These are phyloP conservation scores for Athalia circularis DNA, from an alignment of 2,888 invertebrate genomes.

Conservation along the genomic window DNA sequence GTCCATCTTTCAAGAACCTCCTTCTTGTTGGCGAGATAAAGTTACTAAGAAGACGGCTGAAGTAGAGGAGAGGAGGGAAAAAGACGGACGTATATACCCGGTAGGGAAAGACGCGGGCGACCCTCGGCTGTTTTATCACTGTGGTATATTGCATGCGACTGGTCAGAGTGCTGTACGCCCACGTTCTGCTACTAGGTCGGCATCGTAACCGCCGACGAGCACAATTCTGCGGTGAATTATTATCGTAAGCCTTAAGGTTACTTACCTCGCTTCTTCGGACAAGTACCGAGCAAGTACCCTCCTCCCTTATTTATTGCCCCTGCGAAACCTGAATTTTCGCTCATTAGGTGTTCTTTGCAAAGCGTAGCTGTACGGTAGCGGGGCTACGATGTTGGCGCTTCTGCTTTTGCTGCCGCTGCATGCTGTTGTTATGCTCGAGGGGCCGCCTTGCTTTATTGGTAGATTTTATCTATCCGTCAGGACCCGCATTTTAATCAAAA, in stretches of 20 bases:
- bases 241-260: constrained; percentile 43
- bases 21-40: constrained; percentile 35
- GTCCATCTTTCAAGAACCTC: constrained; percentile 13
- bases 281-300: constrained; percentile 42
- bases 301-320: constrained; percentile 43
- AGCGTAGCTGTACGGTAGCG: constrained; percentile 26
- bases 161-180: constrained; percentile 39
- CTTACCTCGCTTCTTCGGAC: constrained; percentile 28
- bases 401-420: neutral
- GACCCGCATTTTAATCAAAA: constrained; percentile 38
- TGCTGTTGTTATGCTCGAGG: neutral
- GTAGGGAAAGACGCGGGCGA: constrained; percentile 22
- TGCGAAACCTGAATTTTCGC: constrained; percentile 43
- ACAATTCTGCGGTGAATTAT: constrained; percentile 45
- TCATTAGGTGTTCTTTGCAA: constrained; percentile 36
- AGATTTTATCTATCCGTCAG: constrained; percentile 35
- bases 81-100: constrained; percentile 10
- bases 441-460: neutral
- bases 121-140: constrained; percentile 40
- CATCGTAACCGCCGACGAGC: constrained; percentile 39
- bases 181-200: constrained; percentile 44
- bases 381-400: too few relatives aligned
- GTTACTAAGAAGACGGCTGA: constrained; percentile 34
- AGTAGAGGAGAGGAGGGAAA: constrained; percentile 1
- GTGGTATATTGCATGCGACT: constrained; percentile 40